Percentiles rank a stretch among this genome's conserved stretches.
Conservation (phyloP, 1,140 invertebrate genomes). For the Leptinotarsa defecta region DNA sequence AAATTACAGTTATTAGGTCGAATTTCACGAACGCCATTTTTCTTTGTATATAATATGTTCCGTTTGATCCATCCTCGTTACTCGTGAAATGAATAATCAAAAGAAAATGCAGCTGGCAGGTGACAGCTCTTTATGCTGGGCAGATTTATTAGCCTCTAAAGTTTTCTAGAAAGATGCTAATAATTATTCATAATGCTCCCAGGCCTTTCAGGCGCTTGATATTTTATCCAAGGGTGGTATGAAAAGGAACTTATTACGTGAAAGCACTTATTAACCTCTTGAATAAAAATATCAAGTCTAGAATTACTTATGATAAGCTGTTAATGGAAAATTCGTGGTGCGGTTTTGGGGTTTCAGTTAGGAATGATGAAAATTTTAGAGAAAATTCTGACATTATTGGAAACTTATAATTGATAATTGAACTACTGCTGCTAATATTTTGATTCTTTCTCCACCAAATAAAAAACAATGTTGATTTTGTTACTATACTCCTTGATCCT, state of each 20-base stretch:
- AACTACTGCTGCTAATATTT: too few species aligned
- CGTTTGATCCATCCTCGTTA: too few species aligned
- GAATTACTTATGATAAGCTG: not conserved
- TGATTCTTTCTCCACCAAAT: too few species aligned
- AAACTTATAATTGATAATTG: too few species aligned
- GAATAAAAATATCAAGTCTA: not conserved
- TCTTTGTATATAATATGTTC: too few species aligned
- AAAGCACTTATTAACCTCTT: not conserved
- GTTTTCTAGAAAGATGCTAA: constrained; percentile 9
- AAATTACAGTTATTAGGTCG: too few species aligned
- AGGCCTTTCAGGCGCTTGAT: not conserved
- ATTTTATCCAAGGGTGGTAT: not conserved
- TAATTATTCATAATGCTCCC: constrained; percentile 19
- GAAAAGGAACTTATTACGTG: not conserved
- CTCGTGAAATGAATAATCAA: not conserved
- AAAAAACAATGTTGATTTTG: too few species aligned
- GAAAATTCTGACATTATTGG: too few species aligned
- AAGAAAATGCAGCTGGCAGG: not conserved
- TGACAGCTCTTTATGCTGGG: not conserved
- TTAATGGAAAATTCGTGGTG: not conserved
- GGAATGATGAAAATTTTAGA: too few species aligned
- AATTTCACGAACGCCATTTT: too few species aligned
- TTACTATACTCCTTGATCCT: too few species aligned
- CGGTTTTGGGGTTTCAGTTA: not conserved
- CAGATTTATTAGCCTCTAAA: constrained; percentile 17